phyloP scores from a whole-genome alignment of 2,888 invertebrate species.

The Chymomyza fuscimana region DNA sequence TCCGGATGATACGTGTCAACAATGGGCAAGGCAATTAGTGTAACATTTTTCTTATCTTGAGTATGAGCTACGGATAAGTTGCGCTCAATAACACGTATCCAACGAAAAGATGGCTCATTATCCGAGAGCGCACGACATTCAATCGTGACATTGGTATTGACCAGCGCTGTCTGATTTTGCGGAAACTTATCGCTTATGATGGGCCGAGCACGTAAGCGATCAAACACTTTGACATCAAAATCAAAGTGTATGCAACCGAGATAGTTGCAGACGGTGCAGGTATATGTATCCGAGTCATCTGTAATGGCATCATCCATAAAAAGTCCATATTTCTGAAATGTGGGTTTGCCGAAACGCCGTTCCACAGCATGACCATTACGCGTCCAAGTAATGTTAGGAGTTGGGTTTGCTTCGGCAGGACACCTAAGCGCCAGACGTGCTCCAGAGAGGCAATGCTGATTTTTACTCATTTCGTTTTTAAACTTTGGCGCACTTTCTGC shows the following conservation, averaged over 20 bases:
- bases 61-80: conserved; percentile 52
- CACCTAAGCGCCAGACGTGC: conserved; percentile 84
- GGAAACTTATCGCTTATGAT: conserved; percentile 91
- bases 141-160: conserved; percentile 86
- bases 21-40: conserved; percentile 1
- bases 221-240: conserved; percentile 85
- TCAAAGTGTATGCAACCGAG: conserved; percentile 89
- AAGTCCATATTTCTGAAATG: conserved; percentile 86
- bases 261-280: conserved; percentile 91
- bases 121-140: conserved; percentile 92
- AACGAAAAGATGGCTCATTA: conserved; percentile 89
- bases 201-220: conserved; percentile 91
- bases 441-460: conserved; percentile 84
- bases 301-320: conserved; percentile 89
- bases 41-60: conserved; percentile 22
- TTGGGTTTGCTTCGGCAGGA: conserved; percentile 85
- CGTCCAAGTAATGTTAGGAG: conserved; percentile 92
- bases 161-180: conserved; percentile 88
- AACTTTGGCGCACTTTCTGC: conserved; percentile 40
- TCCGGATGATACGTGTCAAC: conserved; percentile 78
- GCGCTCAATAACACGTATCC: conserved; percentile 82
- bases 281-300: conserved; percentile 92
- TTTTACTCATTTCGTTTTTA: conserved; percentile 6
- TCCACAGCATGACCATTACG: conserved; percentile 86
- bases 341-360: conserved; percentile 84